Evolutionary conservation across 2,113 vertebrate genomes (phyloP), one percentile per base, ranked within the genome.

Genomic region (Triplophysa tibetana): DNA sequence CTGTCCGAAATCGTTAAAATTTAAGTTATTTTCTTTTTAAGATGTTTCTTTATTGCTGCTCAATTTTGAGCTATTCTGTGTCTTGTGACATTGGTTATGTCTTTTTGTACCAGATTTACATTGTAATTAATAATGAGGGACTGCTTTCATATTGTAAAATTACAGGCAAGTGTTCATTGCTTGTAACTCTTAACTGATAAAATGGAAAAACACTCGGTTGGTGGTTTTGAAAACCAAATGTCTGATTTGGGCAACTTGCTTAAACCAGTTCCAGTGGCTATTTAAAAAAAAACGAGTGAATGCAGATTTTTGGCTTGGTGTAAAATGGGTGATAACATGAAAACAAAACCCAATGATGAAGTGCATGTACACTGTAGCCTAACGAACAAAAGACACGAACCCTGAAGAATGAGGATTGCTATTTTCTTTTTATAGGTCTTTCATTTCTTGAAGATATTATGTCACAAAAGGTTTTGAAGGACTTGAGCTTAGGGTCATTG

Each of bases 21-120:
- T 73, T 86, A 88, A 86, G 74, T 86, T 86, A 85, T 84, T 88
- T 65, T 83, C 79, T 86, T 86, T 76, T 80, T 81, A 74, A 80
- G 75, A 78, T 72, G 58, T 75, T 80, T 50, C 70, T 77, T 80
- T 73, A 86, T 73, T 81, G 75, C 56, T 66, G 85, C 81, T 87
- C 82, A 45, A 66, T 86, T 85, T 84, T 66, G 81, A 84, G 85
- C 82, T 70, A 38, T 65, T 29, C 48, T 75, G 75, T 78, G 68
- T 77, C 75, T 76, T 81, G 74, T 82, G 83, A 76, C 70, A 52
- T 79, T 78, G 60, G 54, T 60, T 82, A 52, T 61, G 66, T 74
- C 56, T 75, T 60, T 84, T 76, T 82, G 64, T 82, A 54, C 67
- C 41, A 38, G 24, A 70, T 73, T 72, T 79, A 73, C 74, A 23